Evolutionary conservation across 2,113 vertebrate genomes (phyloP), one percentile per base, ranked within the genome.

Genomic region (Microtus richardsoni): DNA sequence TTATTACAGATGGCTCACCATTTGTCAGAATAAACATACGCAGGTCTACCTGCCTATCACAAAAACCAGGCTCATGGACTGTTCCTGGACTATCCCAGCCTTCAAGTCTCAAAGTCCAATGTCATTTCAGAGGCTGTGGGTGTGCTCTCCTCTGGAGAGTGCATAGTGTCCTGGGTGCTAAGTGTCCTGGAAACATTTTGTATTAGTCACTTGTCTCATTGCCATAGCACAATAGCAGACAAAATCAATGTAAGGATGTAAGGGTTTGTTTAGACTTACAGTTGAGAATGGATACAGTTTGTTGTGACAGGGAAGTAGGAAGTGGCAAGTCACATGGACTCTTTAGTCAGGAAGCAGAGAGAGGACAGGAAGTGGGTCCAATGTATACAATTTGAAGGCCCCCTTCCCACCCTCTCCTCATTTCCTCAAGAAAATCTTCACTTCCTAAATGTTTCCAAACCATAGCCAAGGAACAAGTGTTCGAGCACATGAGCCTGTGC

Each of bases 11-110:
- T 54, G 28, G 68, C 62, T 86, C 70, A 94, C 92, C 33, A 11
- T 54, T 85, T 94, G 83, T 88, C 78, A 73, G 82, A 87, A 79
- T 74, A 95, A 93, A 90, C 28, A 74, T 21, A 64, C 21, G 68
- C 19, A 39, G 24, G 16, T 87, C n/a, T 79, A 28, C 78, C 71
- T 64, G 11, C 14, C 39, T 64, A n/a, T n/a, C 68, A 39, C 9
- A 66, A 41, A 14, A 10, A 49, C 30, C n/a, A 86, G 39, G n/a
- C 47, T 54, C 17, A 16, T 36, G 79, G 75, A 41, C 16, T 49
- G 89, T 66, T 79, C 28, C 77, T 82, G 60, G 41, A 93, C 21
- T 19, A 83, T 64, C 79, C 58, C 52, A 84, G 95, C 39, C 36
- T 52, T 47, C 36, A 87, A 84, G 28, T 75, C 64, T 92, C 36